Conservation (phyloP, 2,113 vertebrate genomes). For the Setophaga petechia region DNA sequence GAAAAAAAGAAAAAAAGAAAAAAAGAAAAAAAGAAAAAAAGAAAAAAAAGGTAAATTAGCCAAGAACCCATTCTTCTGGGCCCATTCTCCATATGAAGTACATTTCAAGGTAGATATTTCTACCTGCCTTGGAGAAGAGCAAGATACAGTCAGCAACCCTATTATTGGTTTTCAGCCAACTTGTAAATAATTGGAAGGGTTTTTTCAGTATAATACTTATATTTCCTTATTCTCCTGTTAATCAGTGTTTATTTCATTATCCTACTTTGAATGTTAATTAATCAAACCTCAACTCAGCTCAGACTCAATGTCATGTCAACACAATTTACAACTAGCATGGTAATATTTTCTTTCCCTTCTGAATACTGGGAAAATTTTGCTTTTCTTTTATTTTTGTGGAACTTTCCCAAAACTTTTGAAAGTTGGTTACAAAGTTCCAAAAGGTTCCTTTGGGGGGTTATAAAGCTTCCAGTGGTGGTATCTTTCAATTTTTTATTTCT, state of each 20-base stretch:
- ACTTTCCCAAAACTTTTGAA: not conserved
- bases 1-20: not conserved
- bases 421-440: not conserved
- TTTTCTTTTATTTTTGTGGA: not conserved
- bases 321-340: not conserved
- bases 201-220: not conserved
- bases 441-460: rapidly evolving
- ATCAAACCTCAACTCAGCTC: not conserved
- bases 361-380: not conserved
- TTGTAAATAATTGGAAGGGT: not conserved
- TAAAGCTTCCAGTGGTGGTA: not conserved
- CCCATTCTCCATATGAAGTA: rapidly evolving
- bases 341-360: not conserved
- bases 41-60: not conserved
- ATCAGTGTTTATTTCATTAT: not conserved
- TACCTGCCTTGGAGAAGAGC: not conserved
- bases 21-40: not conserved
- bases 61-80: not conserved
- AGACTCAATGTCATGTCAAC: not conserved
- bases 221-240: not conserved
- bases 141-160: not conserved
- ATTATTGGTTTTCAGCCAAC: not conserved
- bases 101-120: not conserved
- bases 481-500: not conserved
- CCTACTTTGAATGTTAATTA: not conserved